Evolutionary conservation across 2,113 vertebrate species (phyloP).

Genomic region (Lagopus muta): DNA sequence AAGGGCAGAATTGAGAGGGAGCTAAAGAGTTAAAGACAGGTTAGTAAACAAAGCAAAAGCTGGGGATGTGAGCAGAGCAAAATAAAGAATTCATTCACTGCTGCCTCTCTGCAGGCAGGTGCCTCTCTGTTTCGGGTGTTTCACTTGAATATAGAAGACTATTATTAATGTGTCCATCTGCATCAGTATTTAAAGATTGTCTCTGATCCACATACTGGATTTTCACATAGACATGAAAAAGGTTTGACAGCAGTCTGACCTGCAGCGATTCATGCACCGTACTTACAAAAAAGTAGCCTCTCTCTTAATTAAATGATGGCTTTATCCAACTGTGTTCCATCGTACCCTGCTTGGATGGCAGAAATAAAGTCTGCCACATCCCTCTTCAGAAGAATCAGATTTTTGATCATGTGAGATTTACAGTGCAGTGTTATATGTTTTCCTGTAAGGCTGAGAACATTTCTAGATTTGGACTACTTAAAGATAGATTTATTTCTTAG

Average conservation of each 20-base stretch:
- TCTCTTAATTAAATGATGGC: background rate
- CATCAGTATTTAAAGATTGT: background rate
- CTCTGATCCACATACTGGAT: background rate
- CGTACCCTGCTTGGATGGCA: background rate
- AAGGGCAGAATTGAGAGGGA: background rate
- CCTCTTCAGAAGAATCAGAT: background rate
- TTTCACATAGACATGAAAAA: background rate
- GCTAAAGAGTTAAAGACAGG: accelerated
- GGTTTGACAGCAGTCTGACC: background rate
- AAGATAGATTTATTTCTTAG: background rate
- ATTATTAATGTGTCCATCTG: background rate
- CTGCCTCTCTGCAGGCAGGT: background rate
- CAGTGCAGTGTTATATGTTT: background rate
- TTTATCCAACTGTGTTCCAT: background rate
- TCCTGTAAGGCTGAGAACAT: background rate
- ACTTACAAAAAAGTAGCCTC: background rate
- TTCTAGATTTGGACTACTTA: background rate
- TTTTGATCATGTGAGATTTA: background rate
- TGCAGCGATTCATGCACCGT: background rate
- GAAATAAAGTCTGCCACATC: background rate
- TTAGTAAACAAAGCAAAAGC: background rate
- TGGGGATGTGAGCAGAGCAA: background rate
- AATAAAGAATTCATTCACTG: background rate
- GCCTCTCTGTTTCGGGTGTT: background rate
- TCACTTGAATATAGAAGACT: background rate